Percentiles rank a stretch among this genome's conserved stretches.
Conservation (phyloP, 2,888 invertebrate species). For the Lasius platythorax region DNA sequence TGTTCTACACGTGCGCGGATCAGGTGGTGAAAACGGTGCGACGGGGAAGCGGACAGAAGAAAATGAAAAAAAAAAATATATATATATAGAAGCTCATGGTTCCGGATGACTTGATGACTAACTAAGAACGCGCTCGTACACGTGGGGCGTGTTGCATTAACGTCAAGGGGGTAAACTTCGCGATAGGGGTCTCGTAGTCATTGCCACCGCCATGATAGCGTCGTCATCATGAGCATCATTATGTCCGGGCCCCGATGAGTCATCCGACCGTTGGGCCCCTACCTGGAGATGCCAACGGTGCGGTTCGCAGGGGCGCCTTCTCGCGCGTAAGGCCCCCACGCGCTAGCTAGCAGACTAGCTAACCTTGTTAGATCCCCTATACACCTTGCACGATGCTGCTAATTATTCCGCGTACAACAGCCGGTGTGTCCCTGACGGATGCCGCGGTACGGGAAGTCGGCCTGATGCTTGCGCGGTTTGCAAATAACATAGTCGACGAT, state of each 20-base stretch:
- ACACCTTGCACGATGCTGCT: slow-evolving; percentile 78
- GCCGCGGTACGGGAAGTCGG: slow-evolving; percentile 29
- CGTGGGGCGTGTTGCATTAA: slow-evolving; percentile 71
- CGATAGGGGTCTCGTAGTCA: slow-evolving; percentile 64
- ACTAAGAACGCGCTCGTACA: slow-evolving; percentile 74
- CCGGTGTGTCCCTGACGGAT: slow-evolving; percentile 49
- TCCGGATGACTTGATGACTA: slow-evolving; percentile 71
- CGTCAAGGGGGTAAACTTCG: slow-evolving; percentile 78
- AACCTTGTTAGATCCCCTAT: slow-evolving; percentile 80
- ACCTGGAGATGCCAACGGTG: slow-evolving; percentile 56
- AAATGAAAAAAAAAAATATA: slow-evolving; percentile 26
- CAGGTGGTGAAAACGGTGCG: slow-evolving; percentile 54
- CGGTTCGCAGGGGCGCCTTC: slow-evolving; percentile 62
- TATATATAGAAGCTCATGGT: slow-evolving; percentile 26
- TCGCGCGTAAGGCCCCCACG: slow-evolving; percentile 59
- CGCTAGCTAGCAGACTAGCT: slow-evolving; percentile 75
- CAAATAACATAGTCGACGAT: slow-evolving; percentile 7
- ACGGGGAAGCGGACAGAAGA: slow-evolving; percentile 8
- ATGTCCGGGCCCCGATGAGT: slow-evolving; percentile 71
- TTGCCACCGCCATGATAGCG: slow-evolving; percentile 63
- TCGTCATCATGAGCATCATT: slow-evolving; percentile 54
- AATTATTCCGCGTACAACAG: slow-evolving; percentile 74
- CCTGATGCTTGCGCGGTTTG: slow-evolving; percentile 18
- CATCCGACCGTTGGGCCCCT: slow-evolving; percentile 71
- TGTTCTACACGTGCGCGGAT: slow-evolving; percentile 69